These are phyloP conservation scores for Poeciliopsis infans DNA, from an alignment of 2,797 vertebrate species.

Conservation along the genomic window DNA sequence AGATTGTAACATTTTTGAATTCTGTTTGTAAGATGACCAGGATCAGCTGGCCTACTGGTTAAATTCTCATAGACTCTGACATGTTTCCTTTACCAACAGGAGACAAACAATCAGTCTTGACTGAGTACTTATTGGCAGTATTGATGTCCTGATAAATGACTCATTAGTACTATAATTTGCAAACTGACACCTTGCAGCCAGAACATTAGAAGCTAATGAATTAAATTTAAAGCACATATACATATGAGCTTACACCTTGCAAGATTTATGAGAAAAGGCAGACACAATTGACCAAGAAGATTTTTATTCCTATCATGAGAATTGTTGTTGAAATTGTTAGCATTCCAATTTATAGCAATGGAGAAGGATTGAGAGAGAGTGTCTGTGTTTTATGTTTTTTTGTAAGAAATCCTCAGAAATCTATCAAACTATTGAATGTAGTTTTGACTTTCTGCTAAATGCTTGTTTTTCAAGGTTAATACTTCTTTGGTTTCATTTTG, in stretches of 20 bases:
- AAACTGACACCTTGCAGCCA: constrained; percentile 10
- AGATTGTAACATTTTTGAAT: neutral
- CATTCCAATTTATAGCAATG: neutral
- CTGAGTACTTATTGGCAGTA: constrained; percentile 49
- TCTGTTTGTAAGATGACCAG: neutral
- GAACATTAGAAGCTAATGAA: neutral
- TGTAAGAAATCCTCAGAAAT: neutral
- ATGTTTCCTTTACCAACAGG: constrained; percentile 37
- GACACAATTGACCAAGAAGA: neutral
- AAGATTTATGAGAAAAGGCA: neutral
- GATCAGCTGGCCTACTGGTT: neutral
- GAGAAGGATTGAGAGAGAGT: too few relatives aligned
- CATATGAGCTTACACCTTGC: neutral
- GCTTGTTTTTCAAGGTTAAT: neutral
- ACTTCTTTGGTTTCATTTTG: neutral
- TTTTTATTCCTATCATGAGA: neutral
- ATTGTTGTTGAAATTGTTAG: neutral
- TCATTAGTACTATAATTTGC: constrained; percentile 57
- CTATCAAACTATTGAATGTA: neutral
- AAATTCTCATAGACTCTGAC: constrained; percentile 4
- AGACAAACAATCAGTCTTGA: constrained; percentile 26
- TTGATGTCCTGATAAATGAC: constrained; percentile 51
- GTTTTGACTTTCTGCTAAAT: neutral
- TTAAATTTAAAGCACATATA: neutral
- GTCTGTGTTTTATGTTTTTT: neutral